Conservation (phyloP, 2,888 invertebrate genomes). For the Agrotis clavis region DNA sequence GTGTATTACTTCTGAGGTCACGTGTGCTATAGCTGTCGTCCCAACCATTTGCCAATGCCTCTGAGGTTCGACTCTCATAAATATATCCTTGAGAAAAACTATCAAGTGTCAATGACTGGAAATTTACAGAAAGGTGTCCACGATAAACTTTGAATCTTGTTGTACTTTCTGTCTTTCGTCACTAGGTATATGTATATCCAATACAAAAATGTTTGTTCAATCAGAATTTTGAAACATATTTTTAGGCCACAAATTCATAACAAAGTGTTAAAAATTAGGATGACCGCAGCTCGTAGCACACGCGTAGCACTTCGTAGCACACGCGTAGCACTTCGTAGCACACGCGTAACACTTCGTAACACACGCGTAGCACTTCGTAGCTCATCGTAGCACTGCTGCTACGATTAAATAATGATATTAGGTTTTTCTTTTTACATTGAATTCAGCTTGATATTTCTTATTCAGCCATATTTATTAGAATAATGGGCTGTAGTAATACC, state of each 20-base stretch:
- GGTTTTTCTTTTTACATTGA: neutral
- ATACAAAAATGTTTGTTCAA: neutral
- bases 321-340: slow-evolving; percentile 25
- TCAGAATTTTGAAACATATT: neutral
- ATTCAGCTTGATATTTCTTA: neutral
- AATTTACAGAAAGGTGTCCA: slow-evolving; percentile 25
- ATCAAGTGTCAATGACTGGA: slow-evolving; percentile 32
- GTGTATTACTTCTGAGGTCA: slow-evolving; percentile 65
- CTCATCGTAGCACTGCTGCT: slow-evolving; percentile 15
- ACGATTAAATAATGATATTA: neutral
- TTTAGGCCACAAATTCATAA: too few species aligned
- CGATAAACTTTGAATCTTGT: slow-evolving; percentile 12
- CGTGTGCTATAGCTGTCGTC: slow-evolving; percentile 52
- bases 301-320: slow-evolving; percentile 21
- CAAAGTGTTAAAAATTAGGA: neutral
- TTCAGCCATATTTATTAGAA: too few species aligned
- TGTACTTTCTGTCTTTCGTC: neutral
- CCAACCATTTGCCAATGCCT: slow-evolving; percentile 34
- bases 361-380: slow-evolving; percentile 10
- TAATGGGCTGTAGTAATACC: neutral
- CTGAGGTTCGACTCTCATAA: slow-evolving; percentile 42
- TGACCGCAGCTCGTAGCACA: neutral
- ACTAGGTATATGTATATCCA: neutral
- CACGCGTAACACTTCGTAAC: slow-evolving; percentile 15
- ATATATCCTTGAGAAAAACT: slow-evolving; percentile 45